Evolutionary conservation across 2,797 vertebrate genomes (phyloP), one percentile per base, ranked within the genome.

Genomic region (Lithobates sylvaticus): DNA sequence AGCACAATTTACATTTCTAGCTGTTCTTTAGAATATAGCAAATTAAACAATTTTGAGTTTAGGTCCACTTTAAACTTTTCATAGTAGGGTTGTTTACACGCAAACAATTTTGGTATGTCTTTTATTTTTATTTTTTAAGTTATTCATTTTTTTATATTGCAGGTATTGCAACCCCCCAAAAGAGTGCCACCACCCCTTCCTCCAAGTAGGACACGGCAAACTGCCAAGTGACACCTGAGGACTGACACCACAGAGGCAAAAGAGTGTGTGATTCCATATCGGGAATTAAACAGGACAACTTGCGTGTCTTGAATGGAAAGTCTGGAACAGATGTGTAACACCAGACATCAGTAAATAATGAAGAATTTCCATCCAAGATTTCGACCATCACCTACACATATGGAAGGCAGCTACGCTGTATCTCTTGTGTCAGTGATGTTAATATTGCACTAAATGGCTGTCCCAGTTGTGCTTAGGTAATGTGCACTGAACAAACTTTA

Each of bases 141-240:
- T 16, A 39, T 10, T 69, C 27, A 76, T 76, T 0, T 47, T 18
- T 23, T 3, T 26, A 10, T 15, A 26, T 74, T 84, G 1, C 82
- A 87, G 86, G 65, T 16, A 42, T 75, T 67, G 73, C 70, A 69
- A 5, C 86, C 76, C 65, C 81, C 86, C 29, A 69, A 76, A 36
- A 83, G 82, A 44, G 26, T 64, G 5, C 71, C 84, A 5, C 86
- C 81, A 5, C 86, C 86, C 3, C 9, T 84, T 1, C 86, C 86
- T 50, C 86, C 86, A 21, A 69, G 32, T 26, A 73, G 86, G 39
- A 74, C 15, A 8, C 78, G 61, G 12, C 44, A 39, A n/a, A 26
- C 67, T 12, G 47, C 32, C n/a, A 80, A 78, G 15, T 36, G 65
- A 58, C n/a, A 67, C 32, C 7, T 2, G 23, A 47, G 47, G 64